Conservation (phyloP, 2,113 vertebrate species). For the Anhinga anhinga region DNA sequence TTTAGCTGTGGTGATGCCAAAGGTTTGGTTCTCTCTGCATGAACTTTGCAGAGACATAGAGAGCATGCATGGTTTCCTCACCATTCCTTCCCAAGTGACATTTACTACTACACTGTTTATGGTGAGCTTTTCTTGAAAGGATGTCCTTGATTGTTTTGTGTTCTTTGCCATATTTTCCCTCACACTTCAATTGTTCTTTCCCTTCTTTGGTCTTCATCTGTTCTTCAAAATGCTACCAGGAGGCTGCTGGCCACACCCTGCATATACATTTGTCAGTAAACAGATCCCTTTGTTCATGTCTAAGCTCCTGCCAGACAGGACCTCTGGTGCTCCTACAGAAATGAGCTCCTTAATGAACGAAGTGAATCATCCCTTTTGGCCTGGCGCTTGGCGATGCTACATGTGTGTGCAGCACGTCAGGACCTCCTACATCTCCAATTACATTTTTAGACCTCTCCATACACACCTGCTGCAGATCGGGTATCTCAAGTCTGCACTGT, state of each 20-base stretch:
- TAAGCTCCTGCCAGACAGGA: background rate
- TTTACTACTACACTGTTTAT: background rate
- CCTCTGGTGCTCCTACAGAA: background rate
- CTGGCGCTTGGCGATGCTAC: fast-evolving
- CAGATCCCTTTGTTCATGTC: background rate
- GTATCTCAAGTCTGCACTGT: background rate
- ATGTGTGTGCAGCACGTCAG: fast-evolving
- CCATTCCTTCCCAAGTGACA: background rate
- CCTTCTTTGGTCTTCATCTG: background rate
- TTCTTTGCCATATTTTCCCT: background rate
- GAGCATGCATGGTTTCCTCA: background rate
- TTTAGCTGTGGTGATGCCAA: background rate
- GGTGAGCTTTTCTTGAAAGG: background rate
- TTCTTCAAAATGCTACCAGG: background rate
- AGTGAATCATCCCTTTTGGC: background rate
- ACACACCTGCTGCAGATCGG: background rate
- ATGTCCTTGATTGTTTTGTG: background rate
- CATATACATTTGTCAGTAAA: background rate
- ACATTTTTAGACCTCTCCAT: background rate
- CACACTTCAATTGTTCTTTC: background rate
- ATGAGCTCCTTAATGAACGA: background rate
- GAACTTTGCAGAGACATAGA: background rate
- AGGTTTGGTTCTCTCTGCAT: background rate
- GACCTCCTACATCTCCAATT: background rate
- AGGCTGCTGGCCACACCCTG: background rate